Evolutionary conservation across 2,797 vertebrate species (phyloP), one percentile per base, ranked within the genome.

Genomic region (Sternotherus odoratus): DNA sequence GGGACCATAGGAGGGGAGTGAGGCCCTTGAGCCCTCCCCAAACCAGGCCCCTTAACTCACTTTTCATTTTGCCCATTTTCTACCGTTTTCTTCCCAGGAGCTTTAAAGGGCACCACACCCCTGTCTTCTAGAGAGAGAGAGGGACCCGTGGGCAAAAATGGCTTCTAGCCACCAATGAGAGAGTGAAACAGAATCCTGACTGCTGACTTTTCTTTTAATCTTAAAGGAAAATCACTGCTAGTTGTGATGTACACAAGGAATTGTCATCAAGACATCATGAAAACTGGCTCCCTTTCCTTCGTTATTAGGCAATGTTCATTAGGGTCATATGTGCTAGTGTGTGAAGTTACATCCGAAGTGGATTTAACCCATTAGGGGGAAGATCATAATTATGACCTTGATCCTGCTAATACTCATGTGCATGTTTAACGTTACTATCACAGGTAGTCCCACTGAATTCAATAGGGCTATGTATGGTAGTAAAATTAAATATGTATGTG

Each of bases 1-100:
- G 46, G 39, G 39, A 48, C 26, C 43, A 75, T 30, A 30, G 43
- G 72, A 30, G 43, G 16, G 8, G 24, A 48, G 43, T 46, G 39
- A 75, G 26, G 69, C 6, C 39, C 39, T 74, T 74, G 39, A 43
- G 39, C 69, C 12, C 39, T 43, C 39, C 69, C 39, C 12, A 74
- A 69, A 63, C 86, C 75, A n/a, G 26, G 10, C 46, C 79, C 56
- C 39, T 15, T 0, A 28, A 78, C 49, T 5, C 74, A 26, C 19
- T 66, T 1, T 5, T 83, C 85, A 63, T 60, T 94, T 89, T 74
- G 28, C 79, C 63, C 91, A 3, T 94, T 87, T 92, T 36, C 50
- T 90, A 72, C 23, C 50, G 33, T 54, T 33, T 92, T 48, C n/a
- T 53, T 83, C 50, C 87, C 69, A 43, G 23, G 53, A 91, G 26